Conservation (phyloP, 1,140 invertebrate genomes). For the Geopemphigus sp. region DNA sequence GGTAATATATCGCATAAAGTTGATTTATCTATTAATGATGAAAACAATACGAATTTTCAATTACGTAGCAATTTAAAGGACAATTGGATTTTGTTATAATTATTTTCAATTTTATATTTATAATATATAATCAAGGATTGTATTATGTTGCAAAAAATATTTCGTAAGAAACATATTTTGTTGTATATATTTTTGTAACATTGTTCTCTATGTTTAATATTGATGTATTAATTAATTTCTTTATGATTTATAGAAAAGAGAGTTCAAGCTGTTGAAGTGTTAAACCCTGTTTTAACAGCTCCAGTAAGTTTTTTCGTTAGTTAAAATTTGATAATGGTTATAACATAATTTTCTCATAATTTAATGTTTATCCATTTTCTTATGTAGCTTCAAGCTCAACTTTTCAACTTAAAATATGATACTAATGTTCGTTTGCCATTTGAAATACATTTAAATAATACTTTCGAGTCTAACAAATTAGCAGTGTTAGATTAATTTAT, state of each 20-base stretch:
- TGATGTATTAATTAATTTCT: not conserved
- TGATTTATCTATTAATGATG: slow-evolving; percentile 32
- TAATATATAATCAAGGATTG: no score
- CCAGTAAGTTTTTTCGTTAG: slow-evolving; percentile 17
- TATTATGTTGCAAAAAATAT: no score
- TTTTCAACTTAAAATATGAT: slow-evolving; percentile 8
- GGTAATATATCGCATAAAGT: not conserved
- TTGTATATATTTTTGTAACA: no score
- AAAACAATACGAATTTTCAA: slow-evolving; percentile 27
- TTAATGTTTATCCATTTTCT: not conserved
- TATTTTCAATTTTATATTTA: no score
- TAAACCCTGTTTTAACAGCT: slow-evolving; percentile 10
- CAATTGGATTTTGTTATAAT: no score
- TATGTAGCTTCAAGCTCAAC: slow-evolving; percentile 20
- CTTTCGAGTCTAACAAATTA: not conserved
- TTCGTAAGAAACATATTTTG: no score
- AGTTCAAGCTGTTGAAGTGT: not conserved
- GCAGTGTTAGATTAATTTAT: slow-evolving; percentile 11
- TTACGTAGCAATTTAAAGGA: slow-evolving; percentile 27
- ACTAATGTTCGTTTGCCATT: slow-evolving; percentile 30
- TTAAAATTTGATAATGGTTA: not conserved
- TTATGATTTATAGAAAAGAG: slow-evolving; percentile 23
- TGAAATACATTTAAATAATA: slow-evolving; percentile 15
- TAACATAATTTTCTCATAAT: no score
- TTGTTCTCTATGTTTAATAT: not conserved